Conservation (phyloP, 1,140 invertebrate species). For the Rhyzopertha dominica region DNA sequence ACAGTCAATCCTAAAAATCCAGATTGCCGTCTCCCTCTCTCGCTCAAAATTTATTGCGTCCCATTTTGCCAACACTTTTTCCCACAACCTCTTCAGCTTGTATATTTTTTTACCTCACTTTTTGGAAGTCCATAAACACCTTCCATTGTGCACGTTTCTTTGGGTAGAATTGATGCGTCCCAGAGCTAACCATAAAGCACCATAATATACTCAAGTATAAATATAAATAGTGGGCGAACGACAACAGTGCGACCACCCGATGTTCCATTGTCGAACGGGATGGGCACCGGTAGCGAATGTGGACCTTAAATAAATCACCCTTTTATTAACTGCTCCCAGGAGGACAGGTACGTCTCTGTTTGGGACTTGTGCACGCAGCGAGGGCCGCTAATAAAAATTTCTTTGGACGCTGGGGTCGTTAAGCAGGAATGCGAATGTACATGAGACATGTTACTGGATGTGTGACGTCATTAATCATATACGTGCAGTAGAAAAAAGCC, state of each 20-base stretch:
- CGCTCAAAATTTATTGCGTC: no score
- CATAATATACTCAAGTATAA: slow-evolving; percentile 31
- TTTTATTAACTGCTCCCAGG: slow-evolving; percentile 20
- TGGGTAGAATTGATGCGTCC: neutral
- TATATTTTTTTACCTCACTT: no score
- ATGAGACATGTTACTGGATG: no score
- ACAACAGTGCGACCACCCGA: slow-evolving; percentile 16
- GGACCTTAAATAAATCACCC: slow-evolving; percentile 26
- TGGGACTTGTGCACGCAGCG: neutral
- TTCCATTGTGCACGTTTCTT: slow-evolving; percentile 19
- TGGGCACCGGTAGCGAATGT: slow-evolving; percentile 21
- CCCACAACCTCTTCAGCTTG: no score
- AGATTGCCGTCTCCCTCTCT: no score
- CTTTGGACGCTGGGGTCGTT: no score
- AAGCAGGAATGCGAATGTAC: no score
- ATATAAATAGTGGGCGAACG: slow-evolving; percentile 33
- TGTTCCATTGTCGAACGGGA: slow-evolving; percentile 4
- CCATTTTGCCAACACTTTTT: no score
- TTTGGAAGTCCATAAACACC: slow-evolving; percentile 23
- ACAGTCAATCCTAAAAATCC: no score
- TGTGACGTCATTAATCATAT: no score
- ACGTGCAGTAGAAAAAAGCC: no score
- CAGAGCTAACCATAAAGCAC: slow-evolving; percentile 21
- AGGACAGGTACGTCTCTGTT: slow-evolving; percentile 15
- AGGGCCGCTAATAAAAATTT: no score